Base-by-base conservation (phyloP, 2,888 invertebrate species). In the Hedychridium roseum region DNA sequence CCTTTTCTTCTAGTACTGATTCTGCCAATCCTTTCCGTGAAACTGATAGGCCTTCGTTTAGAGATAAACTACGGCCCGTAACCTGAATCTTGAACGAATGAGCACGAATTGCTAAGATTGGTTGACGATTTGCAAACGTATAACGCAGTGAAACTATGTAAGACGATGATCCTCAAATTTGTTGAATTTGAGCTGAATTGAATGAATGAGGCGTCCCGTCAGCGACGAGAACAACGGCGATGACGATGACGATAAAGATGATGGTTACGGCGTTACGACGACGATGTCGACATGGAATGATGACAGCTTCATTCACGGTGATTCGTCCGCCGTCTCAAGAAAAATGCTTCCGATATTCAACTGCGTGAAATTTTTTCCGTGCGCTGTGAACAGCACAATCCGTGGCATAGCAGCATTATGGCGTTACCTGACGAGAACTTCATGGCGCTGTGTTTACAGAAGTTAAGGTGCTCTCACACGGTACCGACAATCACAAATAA, bases 381-480 rank as follows among this genome's bases (percentile, higher is more conserved):
- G 58, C 60, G 44, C 46, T 46, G 37, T 41, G 47, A 46, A 45
- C 47, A 52, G 42, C 47, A 44, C 42, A 58, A 63, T n/a, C n/a
- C 38, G 53, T 63, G 63, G 57, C 58, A 39, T 51, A 58, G 55
- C 52, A 58, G 58, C 54, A 50, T 57, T 55, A 63, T 63, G 63
- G 60, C 64, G 58, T 60, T 57, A n/a, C n/a, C n/a, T n/a, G n/a
- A 45, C 43, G 35, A 35, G 50, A 59, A 40, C 55, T 62, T 62
- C 57, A 63, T 60, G 63, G 60, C 63, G 55, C 34, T 50, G 52
- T 54, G 60, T 63, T 63, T 63, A 57, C n/a, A n/a, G n/a, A n/a
- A n/a, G n/a, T n/a, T n/a, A n/a, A n/a, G n/a, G n/a, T n/a, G n/a
- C n/a, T n/a, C n/a, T n/a, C n/a, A n/a, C n/a, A n/a, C n/a, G n/a